These are phyloP conservation scores for Zelostemma sp. DNA, from an alignment of 1,140 invertebrate genomes.

Conservation along the genomic window DNA sequence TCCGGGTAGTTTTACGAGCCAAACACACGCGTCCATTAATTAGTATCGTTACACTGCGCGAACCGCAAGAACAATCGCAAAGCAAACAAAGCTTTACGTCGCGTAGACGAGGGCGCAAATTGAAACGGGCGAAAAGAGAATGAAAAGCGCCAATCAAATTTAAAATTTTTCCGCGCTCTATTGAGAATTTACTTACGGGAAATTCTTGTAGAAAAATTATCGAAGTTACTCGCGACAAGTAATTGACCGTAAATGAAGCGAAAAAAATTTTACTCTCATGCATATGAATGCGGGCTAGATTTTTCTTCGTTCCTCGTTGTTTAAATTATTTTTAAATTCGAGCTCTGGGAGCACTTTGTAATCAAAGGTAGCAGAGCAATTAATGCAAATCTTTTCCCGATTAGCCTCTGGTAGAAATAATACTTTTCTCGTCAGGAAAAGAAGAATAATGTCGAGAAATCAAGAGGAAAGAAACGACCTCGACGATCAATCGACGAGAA, in stretches of 20 bases:
- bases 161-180: not conserved
- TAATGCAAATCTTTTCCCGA: slow-evolving; percentile 1
- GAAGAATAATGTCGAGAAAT: slow-evolving; percentile 27
- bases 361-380: not conserved
- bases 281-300: not conserved
- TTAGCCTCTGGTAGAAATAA: slow-evolving; percentile 16
- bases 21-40: not conserved
- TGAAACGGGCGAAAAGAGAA: not conserved
- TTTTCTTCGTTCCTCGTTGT: not conserved
- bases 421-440: slow-evolving; percentile 10
- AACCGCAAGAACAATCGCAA: not conserved
- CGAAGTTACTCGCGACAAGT: too few species aligned
- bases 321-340: not conserved
- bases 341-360: not conserved
- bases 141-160: not conserved
- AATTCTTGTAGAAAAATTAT: too few species aligned
- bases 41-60: slow-evolving; percentile 1
- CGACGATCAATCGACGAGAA: slow-evolving; percentile 41
- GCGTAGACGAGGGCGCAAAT: not conserved
- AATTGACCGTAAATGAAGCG: too few species aligned
- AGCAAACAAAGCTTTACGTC: not conserved
- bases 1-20: not conserved
- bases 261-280: not conserved
- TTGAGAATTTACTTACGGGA: too few species aligned
- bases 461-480: slow-evolving; percentile 26